Evolutionary conservation across 2,797 vertebrate genomes (phyloP), one percentile per base, ranked within the genome.

Genomic region (Artibeus lituratus): DNA sequence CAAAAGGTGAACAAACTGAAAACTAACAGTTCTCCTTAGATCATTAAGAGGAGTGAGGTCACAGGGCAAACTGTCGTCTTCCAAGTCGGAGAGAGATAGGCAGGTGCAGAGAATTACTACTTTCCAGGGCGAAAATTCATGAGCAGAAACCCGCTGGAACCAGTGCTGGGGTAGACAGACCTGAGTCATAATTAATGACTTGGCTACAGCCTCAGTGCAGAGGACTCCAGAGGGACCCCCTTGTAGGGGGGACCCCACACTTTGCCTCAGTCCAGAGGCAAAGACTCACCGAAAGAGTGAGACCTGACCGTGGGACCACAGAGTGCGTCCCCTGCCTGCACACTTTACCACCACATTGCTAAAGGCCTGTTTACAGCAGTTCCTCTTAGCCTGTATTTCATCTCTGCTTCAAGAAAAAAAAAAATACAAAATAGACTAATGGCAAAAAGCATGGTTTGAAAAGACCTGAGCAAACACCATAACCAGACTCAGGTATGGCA

Each of bases 321-420:
- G 73, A 44, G 53, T 0, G 32, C 22, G 44, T 42, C 19, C 7
- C 42, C 16, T 49, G 22, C 53, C 32, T 12, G 35, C 22, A 62
- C 9, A 62, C 35, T 53, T 76, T 5, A 24, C 35, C 7, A 4
- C 35, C 51, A 15, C 37, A 5, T 26, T 29, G 22, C 18, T 44
- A 14, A 65, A 62, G 72, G 35, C 59, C 73, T 62, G 3, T 53
- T 53, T 47, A 37, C 2, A 29, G 65, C 35, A 37, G 29, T 32
- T 86, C 53, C 73, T 80, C 53, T 24, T n/a, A 47, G 37, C 26
- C 18, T 55, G 44, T 14, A 32, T 44, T 8, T 73, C 53, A 21
- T 39, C 4, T 65, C 74, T 94, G 87, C 32, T 10, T 67, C 55
- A 88, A 44, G 92, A 82, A 65, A 22, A 80, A 72, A 74, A 32